These are phyloP conservation scores for Montipora cactus DNA, from an alignment of 64 coral and sea anemone genomes.

Conservation along the genomic window DNA sequence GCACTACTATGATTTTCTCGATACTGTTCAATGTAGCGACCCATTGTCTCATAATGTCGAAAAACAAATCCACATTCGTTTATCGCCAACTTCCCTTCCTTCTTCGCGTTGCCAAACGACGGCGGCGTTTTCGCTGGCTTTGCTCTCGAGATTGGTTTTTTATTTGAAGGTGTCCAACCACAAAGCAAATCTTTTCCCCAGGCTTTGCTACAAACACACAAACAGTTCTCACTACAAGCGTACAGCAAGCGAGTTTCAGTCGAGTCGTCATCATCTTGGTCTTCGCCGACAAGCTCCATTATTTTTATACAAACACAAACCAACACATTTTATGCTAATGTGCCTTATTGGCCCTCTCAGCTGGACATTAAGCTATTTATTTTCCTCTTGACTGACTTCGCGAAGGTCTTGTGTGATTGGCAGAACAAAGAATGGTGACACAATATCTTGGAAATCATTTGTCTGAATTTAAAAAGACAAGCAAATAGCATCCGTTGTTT, in stretches of 20 bases:
- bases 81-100: conserved; percentile 35
- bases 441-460: conserved; percentile 34
- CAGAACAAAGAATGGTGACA: neutral
- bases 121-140: conserved; percentile 34
- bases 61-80: conserved; percentile 77
- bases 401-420: conserved; percentile 1
- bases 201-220: conserved; percentile 73
- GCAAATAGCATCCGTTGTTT: neutral
- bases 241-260: conserved; percentile 40
- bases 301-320: conserved; percentile 28
- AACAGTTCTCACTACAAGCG: neutral
- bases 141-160: conserved; percentile 51
- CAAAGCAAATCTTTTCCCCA: conserved; percentile 51
- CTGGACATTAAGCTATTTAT: conserved; percentile 23
- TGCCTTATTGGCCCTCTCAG: neutral
- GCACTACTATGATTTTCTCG: conserved; percentile 82
- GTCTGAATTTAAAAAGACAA: neutral
- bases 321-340: conserved; percentile 41
- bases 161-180: conserved; percentile 61
- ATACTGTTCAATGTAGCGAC: conserved; percentile 85
- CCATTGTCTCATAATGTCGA: conserved; percentile 81
- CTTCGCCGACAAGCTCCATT: conserved; percentile 31
- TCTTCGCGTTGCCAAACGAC: conserved; percentile 85
- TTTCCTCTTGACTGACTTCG: conserved; percentile 24
- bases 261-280: conserved; percentile 48